These are phyloP conservation scores for Calephelis nemesis DNA, from an alignment of 1,140 invertebrate species.

Conservation along the genomic window DNA sequence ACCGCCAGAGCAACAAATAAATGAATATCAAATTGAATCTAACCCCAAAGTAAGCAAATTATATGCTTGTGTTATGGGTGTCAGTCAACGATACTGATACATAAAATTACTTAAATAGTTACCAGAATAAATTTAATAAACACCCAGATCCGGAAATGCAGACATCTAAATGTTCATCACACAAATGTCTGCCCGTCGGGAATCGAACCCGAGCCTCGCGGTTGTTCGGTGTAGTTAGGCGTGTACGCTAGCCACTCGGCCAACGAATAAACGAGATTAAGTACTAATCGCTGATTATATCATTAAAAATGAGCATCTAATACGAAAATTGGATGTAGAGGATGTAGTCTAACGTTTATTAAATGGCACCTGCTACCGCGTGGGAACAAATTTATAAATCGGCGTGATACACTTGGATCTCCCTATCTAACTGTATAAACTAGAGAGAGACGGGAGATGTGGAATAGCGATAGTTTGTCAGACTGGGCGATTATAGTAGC, in stretches of 20 bases:
- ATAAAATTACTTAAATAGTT: no score
- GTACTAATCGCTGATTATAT: not conserved
- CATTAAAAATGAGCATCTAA: constrained; percentile 8
- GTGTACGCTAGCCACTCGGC: no score
- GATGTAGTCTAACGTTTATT: constrained; percentile 14
- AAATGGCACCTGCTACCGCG: constrained; percentile 10
- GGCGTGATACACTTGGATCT: constrained; percentile 4
- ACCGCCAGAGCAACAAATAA: not conserved
- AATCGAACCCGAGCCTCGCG: no score
- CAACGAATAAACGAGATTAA: not conserved
- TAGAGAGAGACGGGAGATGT: constrained; percentile 6
- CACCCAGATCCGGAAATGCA: no score
- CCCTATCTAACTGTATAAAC: constrained; percentile 1
- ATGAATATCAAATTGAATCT: no score
- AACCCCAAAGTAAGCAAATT: no score
- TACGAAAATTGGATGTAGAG: constrained; percentile 7
- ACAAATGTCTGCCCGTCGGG: no score
- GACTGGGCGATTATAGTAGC: constrained; percentile 11
- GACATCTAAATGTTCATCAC: no score
- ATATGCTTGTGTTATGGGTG: no score
- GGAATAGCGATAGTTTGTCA: constrained; percentile 5
- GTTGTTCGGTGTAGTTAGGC: no score
- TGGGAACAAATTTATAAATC: constrained; percentile 10
- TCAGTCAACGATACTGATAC: no score
- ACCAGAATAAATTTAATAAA: no score